Conservation (phyloP, 2,888 invertebrate species). For the Glaucopsyche alexis region DNA sequence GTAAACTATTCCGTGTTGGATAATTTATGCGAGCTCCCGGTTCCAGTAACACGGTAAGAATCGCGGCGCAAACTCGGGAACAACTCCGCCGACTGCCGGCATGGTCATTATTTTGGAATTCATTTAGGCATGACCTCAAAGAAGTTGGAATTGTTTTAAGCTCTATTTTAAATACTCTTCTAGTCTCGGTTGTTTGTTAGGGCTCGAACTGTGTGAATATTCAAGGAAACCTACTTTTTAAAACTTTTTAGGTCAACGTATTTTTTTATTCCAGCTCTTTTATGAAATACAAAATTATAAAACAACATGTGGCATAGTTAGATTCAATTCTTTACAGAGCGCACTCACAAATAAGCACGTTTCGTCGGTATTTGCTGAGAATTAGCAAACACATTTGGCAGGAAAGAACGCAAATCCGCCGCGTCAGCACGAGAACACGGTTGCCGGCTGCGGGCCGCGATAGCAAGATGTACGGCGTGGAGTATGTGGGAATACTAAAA, state of each 20-base stretch:
- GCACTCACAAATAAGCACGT: slow-evolving; percentile 33
- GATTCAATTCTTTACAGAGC: slow-evolving; percentile 9
- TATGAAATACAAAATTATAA: no score
- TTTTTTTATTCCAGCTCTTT: neutral
- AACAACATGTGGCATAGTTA: neutral
- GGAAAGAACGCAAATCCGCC: slow-evolving; percentile 37
- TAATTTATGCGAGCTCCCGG: slow-evolving; percentile 41
- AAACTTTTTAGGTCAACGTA: neutral
- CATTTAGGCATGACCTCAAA: slow-evolving; percentile 21
- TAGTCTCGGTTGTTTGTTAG: slow-evolving; percentile 9
- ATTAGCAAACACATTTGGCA: slow-evolving; percentile 36
- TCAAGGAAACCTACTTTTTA: neutral
- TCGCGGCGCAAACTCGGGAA: slow-evolving; percentile 38
- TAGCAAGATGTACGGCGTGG: slow-evolving; percentile 26
- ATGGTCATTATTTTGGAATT: slow-evolving; percentile 25
- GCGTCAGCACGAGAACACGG: slow-evolving; percentile 34
- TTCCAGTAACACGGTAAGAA: slow-evolving; percentile 38
- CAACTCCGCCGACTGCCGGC: slow-evolving; percentile 24
- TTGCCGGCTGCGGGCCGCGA: slow-evolving; percentile 31
- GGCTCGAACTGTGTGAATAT: neutral
- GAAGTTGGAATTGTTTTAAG: slow-evolving; percentile 6
- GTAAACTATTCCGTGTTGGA: slow-evolving; percentile 43
- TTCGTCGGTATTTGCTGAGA: slow-evolving; percentile 38
- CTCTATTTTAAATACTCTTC: neutral
- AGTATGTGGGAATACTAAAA: neutral